Evolutionary conservation across 2,113 vertebrate genomes (phyloP).

Genomic region (Macroglossus sobrinus): DNA sequence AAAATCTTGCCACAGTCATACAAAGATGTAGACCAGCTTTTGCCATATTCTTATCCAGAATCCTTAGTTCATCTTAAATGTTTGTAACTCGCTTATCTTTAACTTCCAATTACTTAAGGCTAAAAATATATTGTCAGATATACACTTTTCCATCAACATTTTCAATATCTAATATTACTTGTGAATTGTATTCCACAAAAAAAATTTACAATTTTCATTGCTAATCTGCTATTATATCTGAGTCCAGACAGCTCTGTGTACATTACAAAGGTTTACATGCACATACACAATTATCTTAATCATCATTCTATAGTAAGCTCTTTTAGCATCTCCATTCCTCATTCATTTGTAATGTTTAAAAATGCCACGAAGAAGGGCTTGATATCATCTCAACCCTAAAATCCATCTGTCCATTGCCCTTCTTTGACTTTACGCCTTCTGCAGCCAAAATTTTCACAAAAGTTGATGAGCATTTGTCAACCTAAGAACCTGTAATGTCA

Average conservation of each 20-base stretch:
- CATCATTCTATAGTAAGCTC: constrained; percentile 39
- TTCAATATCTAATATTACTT: background rate
- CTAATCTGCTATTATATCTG: background rate
- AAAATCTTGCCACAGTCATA: background rate
- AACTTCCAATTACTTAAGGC: background rate
- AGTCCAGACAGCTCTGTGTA: background rate
- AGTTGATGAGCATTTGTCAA: constrained; percentile 57
- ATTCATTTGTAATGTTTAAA: constrained; percentile 43
- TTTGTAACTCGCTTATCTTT: background rate
- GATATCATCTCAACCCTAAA: constrained; percentile 47
- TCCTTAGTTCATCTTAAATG: background rate
- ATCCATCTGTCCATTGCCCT: constrained; percentile 56
- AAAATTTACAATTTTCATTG: background rate
- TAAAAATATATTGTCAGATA: background rate
- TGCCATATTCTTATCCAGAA: background rate
- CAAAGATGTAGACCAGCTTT: background rate
- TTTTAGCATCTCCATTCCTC: constrained; percentile 29
- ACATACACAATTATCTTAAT: constrained; percentile 14
- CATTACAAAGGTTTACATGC: background rate
- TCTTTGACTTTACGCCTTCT: constrained; percentile 51
- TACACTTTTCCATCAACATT: background rate
- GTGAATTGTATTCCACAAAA: background rate
- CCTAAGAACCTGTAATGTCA: constrained; percentile 42
- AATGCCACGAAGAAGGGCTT: constrained; percentile 30
- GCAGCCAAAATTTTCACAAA: constrained; percentile 46